Evolutionary conservation across 2,797 vertebrate species (phyloP).

Genomic region (Sebastes goodei): DNA sequence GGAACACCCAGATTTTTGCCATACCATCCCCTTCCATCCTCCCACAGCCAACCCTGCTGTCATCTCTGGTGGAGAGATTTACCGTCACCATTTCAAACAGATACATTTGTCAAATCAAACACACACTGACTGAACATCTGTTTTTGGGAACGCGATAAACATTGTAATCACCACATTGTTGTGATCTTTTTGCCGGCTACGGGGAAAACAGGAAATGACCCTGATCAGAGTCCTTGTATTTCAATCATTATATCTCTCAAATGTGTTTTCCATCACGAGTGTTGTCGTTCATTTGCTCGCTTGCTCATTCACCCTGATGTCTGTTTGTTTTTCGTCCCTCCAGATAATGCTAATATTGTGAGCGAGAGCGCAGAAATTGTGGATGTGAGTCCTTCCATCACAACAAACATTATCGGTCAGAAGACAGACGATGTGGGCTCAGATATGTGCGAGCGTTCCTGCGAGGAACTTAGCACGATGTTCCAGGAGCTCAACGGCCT

Average conservation of each 20-base stretch:
- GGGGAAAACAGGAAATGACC: conserved; percentile 62
- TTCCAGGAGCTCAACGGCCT: conserved; percentile 93
- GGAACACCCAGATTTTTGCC: conserved; percentile 48
- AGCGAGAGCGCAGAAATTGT: conserved; percentile 89
- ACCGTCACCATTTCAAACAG: conserved; percentile 45
- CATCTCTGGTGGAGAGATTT: conserved; percentile 41
- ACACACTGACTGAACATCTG: conserved; percentile 60
- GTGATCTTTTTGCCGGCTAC: conserved; percentile 27
- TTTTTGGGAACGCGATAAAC: conserved; percentile 64
- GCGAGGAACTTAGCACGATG: conserved; percentile 93
- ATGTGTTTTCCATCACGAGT: conserved; percentile 48
- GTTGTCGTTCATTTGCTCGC: conserved; percentile 3
- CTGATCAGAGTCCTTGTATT: conserved; percentile 27
- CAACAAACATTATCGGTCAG: conserved; percentile 85
- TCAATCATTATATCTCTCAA: conserved; percentile 28
- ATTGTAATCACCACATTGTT: conserved; percentile 53
- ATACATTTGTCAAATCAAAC: conserved; percentile 52
- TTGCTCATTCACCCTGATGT: conserved; percentile 8
- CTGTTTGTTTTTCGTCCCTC: conserved; percentile 2
- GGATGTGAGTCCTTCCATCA: conserved; percentile 87
- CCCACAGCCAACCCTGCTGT: conserved; percentile 16
- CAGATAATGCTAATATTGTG: conserved; percentile 89
- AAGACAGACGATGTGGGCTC: conserved; percentile 77
- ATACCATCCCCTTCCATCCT: conserved; percentile 1
- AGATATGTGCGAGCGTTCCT: conserved; percentile 93